Base-by-base conservation (phyloP, 2,888 invertebrate species). In the Limnephilus rhombicus region DNA sequence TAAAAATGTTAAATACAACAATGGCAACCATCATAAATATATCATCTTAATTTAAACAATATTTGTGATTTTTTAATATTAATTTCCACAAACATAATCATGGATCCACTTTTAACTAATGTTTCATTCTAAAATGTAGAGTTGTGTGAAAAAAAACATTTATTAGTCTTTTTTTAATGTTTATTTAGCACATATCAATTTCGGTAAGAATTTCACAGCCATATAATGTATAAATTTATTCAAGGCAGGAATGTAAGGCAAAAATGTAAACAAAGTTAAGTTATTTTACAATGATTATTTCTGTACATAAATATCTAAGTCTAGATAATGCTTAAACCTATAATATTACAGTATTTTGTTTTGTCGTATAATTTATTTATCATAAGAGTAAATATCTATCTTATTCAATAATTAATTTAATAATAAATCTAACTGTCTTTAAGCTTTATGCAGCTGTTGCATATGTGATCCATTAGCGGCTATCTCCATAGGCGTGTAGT, bases 261-360 rank as follows among this genome's bases (percentile, higher is more conserved):
- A 68, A 68, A 68, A 68, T 68, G 68, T 68, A 68, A 68, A 68
- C 24, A 68, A 68, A 68, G 68, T 24, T 68, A 68, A 9, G 24
- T 24, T 68, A 68, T 68, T 68, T 68, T 88, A 88, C n/a, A 34
- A 88, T 68, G 2, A 34, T 88, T 49, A 68, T 68, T 53, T 34
- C 31, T 68, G 12, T 49, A 12, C 49, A 45, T 88, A 29, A 88
- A 68, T 88, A 68, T 68, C 24, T 68, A 68, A 9, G n/a, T n/a
- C 9, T 68, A 68, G 24, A 68, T 24, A 68, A 68, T 68, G 24
- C 9, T 68, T 68, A 68, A 68, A 68, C 1, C 24, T 24, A 68
- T 68, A 68, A 18, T 7, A 68, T 18, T 18, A 68, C 7, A 18
- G 68, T 68, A 24, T 24, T 68, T 68, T 24, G 68, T 68, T 68